A percentile compares a stretch with the other conserved stretches of the same genome.
phyloP scores from a whole-genome alignment of 2,797 vertebrate genomes.

The Schizopygopsis pylzovi region DNA sequence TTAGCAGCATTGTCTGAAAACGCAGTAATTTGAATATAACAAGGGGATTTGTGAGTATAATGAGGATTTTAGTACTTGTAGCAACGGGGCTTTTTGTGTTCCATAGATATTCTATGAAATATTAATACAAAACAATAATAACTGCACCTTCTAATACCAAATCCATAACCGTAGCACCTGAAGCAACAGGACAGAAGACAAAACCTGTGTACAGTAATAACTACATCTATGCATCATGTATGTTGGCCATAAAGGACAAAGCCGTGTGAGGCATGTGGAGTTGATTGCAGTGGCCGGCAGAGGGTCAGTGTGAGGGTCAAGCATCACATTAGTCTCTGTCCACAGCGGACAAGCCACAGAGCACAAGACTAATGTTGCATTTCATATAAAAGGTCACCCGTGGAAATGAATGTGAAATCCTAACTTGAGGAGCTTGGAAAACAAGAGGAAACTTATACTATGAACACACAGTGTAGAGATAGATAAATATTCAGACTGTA shows the following conservation, averaged over 20 bases:
- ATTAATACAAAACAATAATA: not conserved
- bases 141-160: not conserved
- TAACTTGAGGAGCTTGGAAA: constrained; percentile 73
- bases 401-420: constrained; percentile 82
- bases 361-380: constrained; percentile 79
- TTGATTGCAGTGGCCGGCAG: constrained; percentile 75
- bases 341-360: constrained; percentile 74
- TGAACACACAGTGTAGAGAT: constrained; percentile 57
- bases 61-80: not conserved
- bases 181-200: constrained; percentile 28
- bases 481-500: constrained; percentile 64
- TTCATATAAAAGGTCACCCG: constrained; percentile 81
- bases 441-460: constrained; percentile 52
- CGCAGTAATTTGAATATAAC: not conserved
- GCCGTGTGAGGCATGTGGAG: constrained; percentile 74
- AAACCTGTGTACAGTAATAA: constrained; percentile 39
- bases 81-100: not conserved
- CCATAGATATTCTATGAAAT: not conserved
- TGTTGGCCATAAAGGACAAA: constrained; percentile 71
- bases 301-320: constrained; percentile 79
- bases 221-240: constrained; percentile 46
- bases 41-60: not conserved
- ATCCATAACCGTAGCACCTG: constrained; percentile 7
- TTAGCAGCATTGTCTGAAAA: not conserved
- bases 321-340: constrained; percentile 82